Percentiles rank a stretch among this genome's conserved stretches.
Conservation (phyloP, 2,797 vertebrate species). For the Artibeus jamaicensis region DNA sequence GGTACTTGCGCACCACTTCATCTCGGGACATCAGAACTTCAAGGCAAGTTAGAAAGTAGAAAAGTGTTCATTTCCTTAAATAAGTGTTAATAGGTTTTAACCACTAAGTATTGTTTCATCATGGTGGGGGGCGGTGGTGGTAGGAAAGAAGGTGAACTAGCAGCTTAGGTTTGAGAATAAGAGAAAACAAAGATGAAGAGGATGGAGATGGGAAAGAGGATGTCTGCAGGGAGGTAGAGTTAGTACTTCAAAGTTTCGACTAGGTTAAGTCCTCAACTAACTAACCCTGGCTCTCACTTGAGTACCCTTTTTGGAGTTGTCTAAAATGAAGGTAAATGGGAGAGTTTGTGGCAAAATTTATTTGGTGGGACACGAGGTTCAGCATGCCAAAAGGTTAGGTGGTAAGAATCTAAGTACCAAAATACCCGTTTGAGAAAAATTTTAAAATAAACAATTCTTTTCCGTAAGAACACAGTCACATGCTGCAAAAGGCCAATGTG, state of each 20-base stretch:
- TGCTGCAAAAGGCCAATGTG: background rate
- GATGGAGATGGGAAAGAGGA: background rate
- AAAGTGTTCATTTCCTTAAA: background rate
- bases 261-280: background rate
- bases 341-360: background rate
- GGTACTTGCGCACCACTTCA: background rate
- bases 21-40: background rate
- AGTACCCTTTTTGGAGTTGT: background rate
- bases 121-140: background rate
- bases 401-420: background rate
- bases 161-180: background rate
- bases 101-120: background rate
- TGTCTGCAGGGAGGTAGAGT: background rate
- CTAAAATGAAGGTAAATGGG: background rate
- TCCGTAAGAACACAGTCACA: background rate
- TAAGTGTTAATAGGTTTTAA: background rate
- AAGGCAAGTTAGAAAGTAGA: background rate
- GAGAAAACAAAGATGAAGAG: background rate
- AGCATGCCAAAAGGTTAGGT: background rate
- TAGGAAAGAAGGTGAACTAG: background rate
- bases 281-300: background rate
- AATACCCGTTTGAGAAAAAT: background rate
- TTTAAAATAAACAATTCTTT: background rate
- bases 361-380: background rate
- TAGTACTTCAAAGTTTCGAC: background rate